Evolutionary conservation across 2,797 vertebrate species (phyloP), one percentile per base, ranked within the genome.

Genomic region (Silurus aristotelis): DNA sequence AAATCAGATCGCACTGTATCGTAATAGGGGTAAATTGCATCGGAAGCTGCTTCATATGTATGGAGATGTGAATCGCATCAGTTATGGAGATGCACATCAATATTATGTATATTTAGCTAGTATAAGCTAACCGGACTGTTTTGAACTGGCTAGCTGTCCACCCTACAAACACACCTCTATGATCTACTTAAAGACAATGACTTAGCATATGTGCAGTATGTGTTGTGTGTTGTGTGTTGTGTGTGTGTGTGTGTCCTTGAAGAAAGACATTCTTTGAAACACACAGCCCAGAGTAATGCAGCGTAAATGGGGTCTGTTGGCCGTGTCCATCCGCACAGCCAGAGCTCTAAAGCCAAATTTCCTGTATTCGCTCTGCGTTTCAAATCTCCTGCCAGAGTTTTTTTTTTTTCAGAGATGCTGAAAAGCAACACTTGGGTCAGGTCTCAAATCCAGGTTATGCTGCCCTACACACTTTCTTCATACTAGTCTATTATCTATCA

Each of bases 241-340:
- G 67, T 71, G 43, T 71, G 38, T 48, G 19, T 70, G 22, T 13
- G 10, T 15, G 70, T 52, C 3, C 4, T 38, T 38, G 19, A 14
- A 22, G 22, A 83, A 63, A 83, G 82, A 83, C 38, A 52, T 73
- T 38, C 70, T 73, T 38, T 14, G 63, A 73, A 63, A 43, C 82
- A 27, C 82, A 83, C 68, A 5, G 38, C 38, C 31, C n/a, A 83
- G 73, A 83, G 73, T 83, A 73, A 83, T 20, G 6, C 60, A 31
- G 70, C 20, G 82, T 75, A 73, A 75, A 63, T n/a, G 25, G 5
- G 61, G n/a, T 63, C 58, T 52, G 58, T 63, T 83, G 63, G n/a
- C 38, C 38, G 22, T 63, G 71, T 83, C 68, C 58, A 19, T 73
- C 60, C 15, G 10, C 55, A 5, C 58, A 19, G 82, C 38, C 43